Conservation (phyloP, 2,797 vertebrate species). For the Pseudocheirus occidentalis region DNA sequence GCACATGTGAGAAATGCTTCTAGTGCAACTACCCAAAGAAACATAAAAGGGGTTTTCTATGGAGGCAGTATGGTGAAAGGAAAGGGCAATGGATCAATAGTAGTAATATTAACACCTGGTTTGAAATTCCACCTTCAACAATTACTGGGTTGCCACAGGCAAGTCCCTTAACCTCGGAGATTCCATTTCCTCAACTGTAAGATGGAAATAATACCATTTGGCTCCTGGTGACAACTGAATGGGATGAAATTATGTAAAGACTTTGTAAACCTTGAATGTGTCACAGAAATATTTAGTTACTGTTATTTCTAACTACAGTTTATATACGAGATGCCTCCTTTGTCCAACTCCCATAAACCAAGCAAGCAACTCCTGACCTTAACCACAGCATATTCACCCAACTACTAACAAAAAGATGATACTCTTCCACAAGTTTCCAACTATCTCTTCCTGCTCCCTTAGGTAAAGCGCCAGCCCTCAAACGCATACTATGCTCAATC, state of each 20-base stretch:
- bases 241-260: not conserved
- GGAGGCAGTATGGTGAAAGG: not conserved
- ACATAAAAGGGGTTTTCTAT: not conserved
- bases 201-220: not conserved
- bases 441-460: not conserved
- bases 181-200: not conserved
- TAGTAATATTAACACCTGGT: not conserved
- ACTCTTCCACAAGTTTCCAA: conserved; percentile 8
- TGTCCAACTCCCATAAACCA: not conserved
- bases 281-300: not conserved
- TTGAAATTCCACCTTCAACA: conserved; percentile 51
- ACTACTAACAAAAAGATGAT: not conserved
- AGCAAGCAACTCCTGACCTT: not conserved
- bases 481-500: not conserved
- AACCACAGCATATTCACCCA: not conserved
- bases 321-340: not conserved
- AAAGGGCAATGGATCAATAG: not conserved
- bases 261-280: not conserved
- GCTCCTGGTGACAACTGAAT: not conserved
- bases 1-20: conserved; percentile 44
- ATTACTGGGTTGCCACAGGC: conserved; percentile 1
- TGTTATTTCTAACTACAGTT: not conserved
- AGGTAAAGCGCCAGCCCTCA: conserved; percentile 24
- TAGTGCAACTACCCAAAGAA: not conserved
- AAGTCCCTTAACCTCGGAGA: conserved; percentile 17